Percentiles rank a stretch among this genome's conserved stretches.
phyloP scores from a whole-genome alignment of 2,113 vertebrate species.

The Macrotis lagotis region DNA sequence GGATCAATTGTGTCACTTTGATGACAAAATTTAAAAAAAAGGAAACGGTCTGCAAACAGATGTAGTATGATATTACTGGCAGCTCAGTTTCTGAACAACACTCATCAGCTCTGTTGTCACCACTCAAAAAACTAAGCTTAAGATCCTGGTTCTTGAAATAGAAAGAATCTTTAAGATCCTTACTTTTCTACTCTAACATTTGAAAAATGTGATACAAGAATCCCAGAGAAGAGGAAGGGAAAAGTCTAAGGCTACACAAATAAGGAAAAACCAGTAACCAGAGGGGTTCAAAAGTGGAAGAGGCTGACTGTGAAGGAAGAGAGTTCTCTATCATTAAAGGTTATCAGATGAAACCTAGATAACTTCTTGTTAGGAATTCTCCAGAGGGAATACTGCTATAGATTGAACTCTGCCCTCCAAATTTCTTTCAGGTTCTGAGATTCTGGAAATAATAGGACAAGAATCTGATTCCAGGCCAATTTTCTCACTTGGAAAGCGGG shows the following conservation, averaged over 20 bases:
- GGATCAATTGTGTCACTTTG: not conserved
- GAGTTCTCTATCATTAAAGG: not conserved
- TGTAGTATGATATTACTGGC: not conserved
- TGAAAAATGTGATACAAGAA: not conserved
- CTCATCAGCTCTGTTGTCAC: not conserved
- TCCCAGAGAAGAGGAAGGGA: not conserved
- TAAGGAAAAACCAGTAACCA: not conserved
- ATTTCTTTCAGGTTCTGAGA: not conserved
- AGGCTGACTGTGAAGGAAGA: not conserved
- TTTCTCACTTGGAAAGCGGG: not conserved
- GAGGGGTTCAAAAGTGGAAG: not conserved
- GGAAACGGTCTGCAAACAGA: not conserved
- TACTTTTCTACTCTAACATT: not conserved
- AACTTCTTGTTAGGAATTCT: not conserved
- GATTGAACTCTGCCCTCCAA: not conserved
- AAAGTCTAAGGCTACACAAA: not conserved
- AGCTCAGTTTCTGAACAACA: not conserved
- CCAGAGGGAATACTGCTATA: not conserved
- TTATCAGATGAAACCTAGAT: not conserved
- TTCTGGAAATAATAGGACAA: not conserved
- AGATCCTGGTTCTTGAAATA: not conserved
- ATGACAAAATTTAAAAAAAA: not conserved
- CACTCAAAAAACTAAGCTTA: not conserved
- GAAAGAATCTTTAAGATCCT: not conserved
- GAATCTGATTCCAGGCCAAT: not conserved